Evolutionary conservation across 2,113 vertebrate species (phyloP).

Genomic region (Calypte anna): DNA sequence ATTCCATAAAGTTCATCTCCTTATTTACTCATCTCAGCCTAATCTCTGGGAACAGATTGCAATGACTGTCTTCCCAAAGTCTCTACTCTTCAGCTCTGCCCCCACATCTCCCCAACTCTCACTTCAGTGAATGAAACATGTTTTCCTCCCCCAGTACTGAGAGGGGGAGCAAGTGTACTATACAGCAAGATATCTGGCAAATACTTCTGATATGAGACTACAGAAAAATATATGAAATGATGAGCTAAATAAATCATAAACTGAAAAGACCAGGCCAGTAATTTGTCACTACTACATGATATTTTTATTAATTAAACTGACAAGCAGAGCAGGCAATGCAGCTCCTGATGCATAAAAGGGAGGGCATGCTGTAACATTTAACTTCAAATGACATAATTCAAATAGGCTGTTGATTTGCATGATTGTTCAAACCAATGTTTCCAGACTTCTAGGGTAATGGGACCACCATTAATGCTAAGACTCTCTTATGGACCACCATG

Average conservation of each 20-base stretch:
- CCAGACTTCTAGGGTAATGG: not conserved
- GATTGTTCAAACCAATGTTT: not conserved
- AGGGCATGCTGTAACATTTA: not conserved
- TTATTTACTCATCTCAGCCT: not conserved
- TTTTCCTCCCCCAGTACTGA: no score
- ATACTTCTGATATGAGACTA: not conserved
- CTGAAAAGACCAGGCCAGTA: not conserved
- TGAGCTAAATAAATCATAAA: not conserved
- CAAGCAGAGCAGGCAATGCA: not conserved
- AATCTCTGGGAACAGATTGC: not conserved
- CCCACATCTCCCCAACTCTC: not conserved
- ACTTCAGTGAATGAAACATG: not conserved
- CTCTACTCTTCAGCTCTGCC: not conserved
- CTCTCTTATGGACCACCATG: conserved; percentile 19
- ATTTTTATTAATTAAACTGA: not conserved
- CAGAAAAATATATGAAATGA: not conserved
- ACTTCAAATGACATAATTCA: not conserved
- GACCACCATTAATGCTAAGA: conserved; percentile 46
- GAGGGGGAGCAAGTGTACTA: not conserved
- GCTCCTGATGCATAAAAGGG: not conserved
- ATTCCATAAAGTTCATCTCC: not conserved
- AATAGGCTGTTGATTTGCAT: not conserved
- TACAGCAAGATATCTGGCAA: not conserved
- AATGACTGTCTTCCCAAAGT: not conserved
- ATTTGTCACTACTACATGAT: not conserved